Evolutionary conservation across 2,113 vertebrate species (phyloP), one percentile per base, ranked within the genome.

Genomic region (Colinus virginianus): DNA sequence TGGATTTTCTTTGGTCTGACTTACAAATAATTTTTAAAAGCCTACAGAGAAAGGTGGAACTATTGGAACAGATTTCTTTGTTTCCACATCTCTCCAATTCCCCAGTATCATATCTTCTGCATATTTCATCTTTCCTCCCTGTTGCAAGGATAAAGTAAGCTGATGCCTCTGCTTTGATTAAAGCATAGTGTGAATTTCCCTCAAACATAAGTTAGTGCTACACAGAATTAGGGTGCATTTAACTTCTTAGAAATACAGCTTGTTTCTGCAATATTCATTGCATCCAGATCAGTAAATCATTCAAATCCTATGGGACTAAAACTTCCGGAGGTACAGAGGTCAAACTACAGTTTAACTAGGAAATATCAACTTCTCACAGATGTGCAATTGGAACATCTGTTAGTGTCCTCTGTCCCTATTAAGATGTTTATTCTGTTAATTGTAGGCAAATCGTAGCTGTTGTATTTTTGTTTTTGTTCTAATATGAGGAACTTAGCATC

Each of bases 321-420:
- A 89, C 95, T 96, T 97, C 92, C 96, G 30, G 8, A 97, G 91
- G 95, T 89, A 86, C 86, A 95, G 87, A 96, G 97, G 98, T 97
- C 96, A 97, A 96, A 93, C 89, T 93, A 78, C 89, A 96, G 85
- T 95, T 94, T 93, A 97, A 87, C 90, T 79, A 83, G 95, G 71
- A 94, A 97, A 97, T 92, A 96, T n/a, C 81, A 91, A 71, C 90
- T 97, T 97, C 97, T 97, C 95, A 91, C 96, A 97, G 94, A 93
- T 94, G 81, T 78, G 90, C 93, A 94, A 90, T 94, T 90, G 93
- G 96, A 97, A 97, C 97, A 98, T 97, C 97, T 97, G 97, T 90
- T 97, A 96, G 97, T 92, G 78, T 97, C 96, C 91, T 96, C 94
- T 84, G 90, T 91, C 96, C 82, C 97, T 95, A 81, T 97, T 97